Conservation (phyloP, 2,797 vertebrate genomes). For the Gobio occitaniae region DNA sequence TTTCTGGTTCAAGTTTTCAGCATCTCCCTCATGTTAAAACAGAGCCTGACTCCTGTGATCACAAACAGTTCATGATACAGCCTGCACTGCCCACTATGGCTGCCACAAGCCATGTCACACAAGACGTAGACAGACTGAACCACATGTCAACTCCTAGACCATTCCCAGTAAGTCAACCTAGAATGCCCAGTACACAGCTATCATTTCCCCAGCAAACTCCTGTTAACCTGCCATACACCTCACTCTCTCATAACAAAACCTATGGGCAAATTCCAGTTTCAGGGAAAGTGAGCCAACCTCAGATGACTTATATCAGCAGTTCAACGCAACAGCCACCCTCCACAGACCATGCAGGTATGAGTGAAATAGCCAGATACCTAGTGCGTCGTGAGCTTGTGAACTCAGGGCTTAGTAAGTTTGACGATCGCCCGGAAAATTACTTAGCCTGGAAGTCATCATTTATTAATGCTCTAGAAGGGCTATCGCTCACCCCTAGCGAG, state of each 20-base stretch:
- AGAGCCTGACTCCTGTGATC: too few relatives aligned
- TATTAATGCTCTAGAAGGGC: not conserved
- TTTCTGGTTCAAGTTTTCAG: too few relatives aligned
- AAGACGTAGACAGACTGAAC: too few relatives aligned
- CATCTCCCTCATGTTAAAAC: too few relatives aligned
- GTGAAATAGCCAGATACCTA: slow-evolving; percentile 1
- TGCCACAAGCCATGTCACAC: too few relatives aligned
- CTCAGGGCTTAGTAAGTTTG: not conserved
- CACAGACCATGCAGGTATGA: not conserved
- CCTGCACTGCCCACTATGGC: too few relatives aligned
- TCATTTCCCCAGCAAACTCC: not conserved
- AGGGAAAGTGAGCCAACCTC: not conserved
- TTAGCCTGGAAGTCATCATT: not conserved
- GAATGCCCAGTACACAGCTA: not conserved
- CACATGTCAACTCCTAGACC: not conserved
- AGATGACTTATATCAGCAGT: not conserved
- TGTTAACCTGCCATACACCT: not conserved
- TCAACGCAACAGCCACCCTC: not conserved
- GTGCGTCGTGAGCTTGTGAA: not conserved
- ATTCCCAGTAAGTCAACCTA: not conserved
- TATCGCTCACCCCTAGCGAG: not conserved
- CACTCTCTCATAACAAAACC: not conserved
- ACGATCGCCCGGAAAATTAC: not conserved
- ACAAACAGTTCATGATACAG: too few relatives aligned
- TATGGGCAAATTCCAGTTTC: not conserved